Base-by-base conservation (phyloP, 2,888 invertebrate species). In the Platyscelio sp. region DNA sequence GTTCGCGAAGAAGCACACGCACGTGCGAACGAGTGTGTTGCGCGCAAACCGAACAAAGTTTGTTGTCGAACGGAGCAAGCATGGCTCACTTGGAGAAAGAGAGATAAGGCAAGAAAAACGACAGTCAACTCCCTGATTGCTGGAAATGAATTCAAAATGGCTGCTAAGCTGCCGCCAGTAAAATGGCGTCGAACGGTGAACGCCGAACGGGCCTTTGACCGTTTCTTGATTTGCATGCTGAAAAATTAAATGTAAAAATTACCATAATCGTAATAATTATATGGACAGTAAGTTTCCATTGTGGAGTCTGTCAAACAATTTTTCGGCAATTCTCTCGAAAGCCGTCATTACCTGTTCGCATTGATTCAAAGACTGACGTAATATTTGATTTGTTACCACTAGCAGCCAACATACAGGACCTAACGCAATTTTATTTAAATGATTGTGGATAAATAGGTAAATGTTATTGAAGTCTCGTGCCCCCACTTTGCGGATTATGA, bases 61-160 rank as follows among this genome's bases (percentile, higher is more conserved):
- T 54, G 40, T 79, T 83, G 80, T 84, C 81, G 83, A 83, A 81
- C 83, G 70, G 74, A 85, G 75, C 80, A 75, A 67, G 56, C 71
- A 77, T 81, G 72, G 60, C 83, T 79, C 82, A 86, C 83, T 75
- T 63, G 68, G 54, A 58, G 46, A 38, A 40, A 49, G 63, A 71
- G 78, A 76, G 87, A 87, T 87, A 89, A 88, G 87, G 88, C 87
- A 89, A 87, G 87, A 87, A 90, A 90, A 90, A 91, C 83, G 83
- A 76, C 79, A 90, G 90, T 91, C 89, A 89, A 90, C 83, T 86
- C 85, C 90, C 91, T 88, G 91, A 92, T 92, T 92, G 93, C 92
- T 90, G 89, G 89, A 91, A 93, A 93, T 92, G 90, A 91, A 93
- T 93, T 93, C 93, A 93, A 93, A 92, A 93, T 93, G 93, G 93